Conservation (phyloP, 2,888 invertebrate species). For the Lithophane leautieri region DNA sequence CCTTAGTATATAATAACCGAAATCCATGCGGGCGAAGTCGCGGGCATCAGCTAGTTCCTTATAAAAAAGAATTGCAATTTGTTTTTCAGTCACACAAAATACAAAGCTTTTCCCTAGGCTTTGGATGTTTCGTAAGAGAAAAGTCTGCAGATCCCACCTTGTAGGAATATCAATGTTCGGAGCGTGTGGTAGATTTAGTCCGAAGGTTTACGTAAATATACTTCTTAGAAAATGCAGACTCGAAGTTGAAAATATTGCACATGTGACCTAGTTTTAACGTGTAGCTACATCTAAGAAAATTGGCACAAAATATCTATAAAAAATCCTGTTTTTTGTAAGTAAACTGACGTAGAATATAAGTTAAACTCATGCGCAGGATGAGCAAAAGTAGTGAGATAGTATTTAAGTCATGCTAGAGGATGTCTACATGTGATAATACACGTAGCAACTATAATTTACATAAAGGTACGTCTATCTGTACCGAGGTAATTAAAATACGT, state of each 20-base stretch:
- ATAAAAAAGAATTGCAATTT: neutral
- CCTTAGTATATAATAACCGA: too few relatives aligned
- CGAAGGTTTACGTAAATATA: conserved; percentile 46
- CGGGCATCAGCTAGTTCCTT: too few relatives aligned
- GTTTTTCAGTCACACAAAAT: conserved; percentile 13
- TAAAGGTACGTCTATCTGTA: neutral
- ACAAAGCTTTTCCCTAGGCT: conserved; percentile 12
- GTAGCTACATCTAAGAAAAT: neutral
- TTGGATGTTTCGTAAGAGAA: conserved; percentile 28
- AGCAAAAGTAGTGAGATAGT: neutral
- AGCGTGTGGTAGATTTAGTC: conserved; percentile 26
- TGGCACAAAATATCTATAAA: neutral
- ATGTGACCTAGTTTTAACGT: conserved; percentile 24
- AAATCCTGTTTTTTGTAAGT: neutral
- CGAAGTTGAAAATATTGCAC: conserved; percentile 7
- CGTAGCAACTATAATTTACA: neutral
- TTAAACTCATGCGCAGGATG: neutral
- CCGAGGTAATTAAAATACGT: conserved; percentile 35
- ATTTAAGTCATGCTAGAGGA: neutral
- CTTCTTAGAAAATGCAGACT: conserved; percentile 13
- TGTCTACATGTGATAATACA: neutral
- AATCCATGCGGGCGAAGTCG: too few relatives aligned
- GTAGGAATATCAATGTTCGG: conserved; percentile 47
- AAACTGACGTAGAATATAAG: neutral
- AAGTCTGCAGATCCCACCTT: conserved; percentile 40